Conservation (phyloP, 2,797 vertebrate genomes). For the Gymnodraco acuticeps region DNA sequence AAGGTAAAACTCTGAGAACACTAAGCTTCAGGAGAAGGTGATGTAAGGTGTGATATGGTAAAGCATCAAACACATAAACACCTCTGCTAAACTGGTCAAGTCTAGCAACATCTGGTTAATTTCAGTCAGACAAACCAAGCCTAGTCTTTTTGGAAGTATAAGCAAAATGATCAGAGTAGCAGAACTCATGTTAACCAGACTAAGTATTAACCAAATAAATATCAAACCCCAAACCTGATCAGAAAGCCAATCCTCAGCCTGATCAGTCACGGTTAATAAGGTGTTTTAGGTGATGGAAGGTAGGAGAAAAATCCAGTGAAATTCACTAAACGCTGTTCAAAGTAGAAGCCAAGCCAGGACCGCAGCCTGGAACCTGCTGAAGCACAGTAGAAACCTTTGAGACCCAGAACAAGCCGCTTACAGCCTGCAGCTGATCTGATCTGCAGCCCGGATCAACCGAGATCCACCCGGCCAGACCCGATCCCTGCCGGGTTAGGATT, state of each 20-base stretch:
- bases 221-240: not conserved
- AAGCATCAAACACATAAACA: not conserved
- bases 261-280: not conserved
- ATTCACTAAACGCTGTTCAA: not conserved
- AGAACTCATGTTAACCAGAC: not conserved
- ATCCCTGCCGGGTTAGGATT: not conserved
- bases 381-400: conserved; percentile 16
- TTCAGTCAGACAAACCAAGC: not conserved
- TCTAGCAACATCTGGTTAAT: not conserved
- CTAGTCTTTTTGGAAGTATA: not conserved
- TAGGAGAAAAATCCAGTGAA: not conserved
- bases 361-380: conserved; percentile 1
- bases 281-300: not conserved
- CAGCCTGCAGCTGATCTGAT: not conserved
- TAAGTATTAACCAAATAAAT: no score
- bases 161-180: conserved; percentile 3
- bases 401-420: not conserved
- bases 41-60: not conserved
- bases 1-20: not conserved
- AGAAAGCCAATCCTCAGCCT: not conserved
- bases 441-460: not conserved
- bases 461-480: not conserved
- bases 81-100: not conserved
- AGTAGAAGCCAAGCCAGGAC: conserved; percentile 10
- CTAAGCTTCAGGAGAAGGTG: not conserved